Evolutionary conservation across 1,140 invertebrate genomes (phyloP), one percentile per base, ranked within the genome.

Genomic region (Drosophila arawakana): DNA sequence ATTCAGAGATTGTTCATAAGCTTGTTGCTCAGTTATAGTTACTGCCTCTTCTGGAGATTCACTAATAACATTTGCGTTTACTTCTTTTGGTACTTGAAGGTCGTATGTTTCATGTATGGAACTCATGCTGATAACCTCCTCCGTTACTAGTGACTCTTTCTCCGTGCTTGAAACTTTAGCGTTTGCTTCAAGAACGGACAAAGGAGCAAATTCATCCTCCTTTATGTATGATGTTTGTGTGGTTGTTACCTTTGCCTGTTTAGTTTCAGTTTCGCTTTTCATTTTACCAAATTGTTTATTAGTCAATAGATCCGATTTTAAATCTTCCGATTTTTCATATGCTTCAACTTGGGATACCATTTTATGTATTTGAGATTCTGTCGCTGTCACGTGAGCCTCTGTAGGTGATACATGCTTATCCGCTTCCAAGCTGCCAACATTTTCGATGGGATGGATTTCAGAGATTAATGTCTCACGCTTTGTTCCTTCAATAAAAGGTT

Each of bases 61-160:
- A 2, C 52, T 39, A 3, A 39, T 52, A 6, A 83, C 9, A 9
- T 55, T 73, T 7, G 89, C 91, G 9, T 62, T 76, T 2, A 15
- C 37, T 34, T 76, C 46, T 6, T 10, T 15, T 10, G 70, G 86
- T 25, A 59, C 41, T 52, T 63, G 46, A 13, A 85, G 58, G 0
- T 91, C 73, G 44, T 82, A 90, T 15, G 62, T 73, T 63, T 91
- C 91, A 35, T 70, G 72, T 34, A 92, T 81, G 2, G 69, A 60
- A 47, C 60, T 80, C 2, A 86, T n/a, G 8, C 76, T 55, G 0
- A 81, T 34, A n/a, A 82, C 61, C 55, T 92, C 88, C 44, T 91
- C 88, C 1, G 80, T 86, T 15, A 80, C 13, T 2, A 80, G 18
- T 5, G 81, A 60, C 60, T 78, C 59, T 2, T 69, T 34, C 35